Evolutionary conservation across 2,797 vertebrate genomes (phyloP), one percentile per base, ranked within the genome.

Genomic region (Lepus oiostolus): DNA sequence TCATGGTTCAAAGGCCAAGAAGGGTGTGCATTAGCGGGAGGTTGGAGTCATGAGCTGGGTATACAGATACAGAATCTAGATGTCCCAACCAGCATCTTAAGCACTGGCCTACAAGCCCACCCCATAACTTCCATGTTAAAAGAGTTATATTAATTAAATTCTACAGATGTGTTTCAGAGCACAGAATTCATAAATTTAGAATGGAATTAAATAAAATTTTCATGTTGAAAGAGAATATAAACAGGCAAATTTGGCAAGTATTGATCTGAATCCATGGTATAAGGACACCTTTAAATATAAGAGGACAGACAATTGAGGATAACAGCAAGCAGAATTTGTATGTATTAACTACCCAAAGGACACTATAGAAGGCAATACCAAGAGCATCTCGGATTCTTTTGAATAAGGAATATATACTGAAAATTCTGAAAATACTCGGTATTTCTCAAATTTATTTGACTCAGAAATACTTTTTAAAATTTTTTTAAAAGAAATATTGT

Each of bases 201-300:
- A 47, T 47, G 42, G 42, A 47, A 47, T 68, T 90, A 88, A 88
- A 91, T 71, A 68, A n/a, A 93, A 85, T 82, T 94, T 95, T 88
- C 81, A 81, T 92, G 87, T 22, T 74, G 8, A 63, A 91, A 91
- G 71, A 93, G n/a, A 93, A 95, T 82, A 54, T 38, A 94, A 80
- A 90, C 10, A 32, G 26, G 60, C 10, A 82, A 85, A 85, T 91
- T 62, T 91, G 63, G 63, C 42, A 93, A 79, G 16, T 87, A 82
- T 3, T 67, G n/a, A 28, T 82, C 50, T 96, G 65, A 93, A 52
- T 58, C 7, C 19, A 63, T 6, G 10, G 16, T 72, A 85, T 35
- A 54, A 4, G 11, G 16, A 4, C 71, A 94, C 32, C 50, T 75
- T 84, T 84, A 75, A 91, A 80, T 80, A 11, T 82, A 95, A 90